Evolutionary conservation across 2,797 vertebrate species (phyloP), one percentile per base, ranked within the genome.

Genomic region (Taenioides sp.): DNA sequence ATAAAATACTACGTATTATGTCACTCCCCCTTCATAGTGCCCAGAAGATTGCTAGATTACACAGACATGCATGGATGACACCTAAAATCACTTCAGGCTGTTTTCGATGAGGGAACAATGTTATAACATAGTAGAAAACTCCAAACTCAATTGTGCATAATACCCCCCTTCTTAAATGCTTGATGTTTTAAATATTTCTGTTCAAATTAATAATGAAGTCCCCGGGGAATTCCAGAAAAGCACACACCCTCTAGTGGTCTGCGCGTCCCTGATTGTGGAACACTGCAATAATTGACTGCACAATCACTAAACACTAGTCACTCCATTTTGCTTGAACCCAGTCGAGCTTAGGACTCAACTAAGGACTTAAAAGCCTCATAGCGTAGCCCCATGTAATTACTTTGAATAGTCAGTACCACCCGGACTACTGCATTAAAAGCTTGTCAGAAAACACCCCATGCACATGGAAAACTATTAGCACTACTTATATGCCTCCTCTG

Each of bases 361-460:
- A 49, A 75, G 74, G 80, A 76, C 80, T 79, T 76, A 75, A 90
- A 84, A 90, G 74, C 72, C 72, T 71, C 79, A 14, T 17, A 47
- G 69, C 58, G 52, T 85, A 83, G 78, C 84, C 92, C 83, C 83
- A 69, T 91, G 87, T 91, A 92, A 93, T 92, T 92, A 92, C 77
- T 78, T 74, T 87, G 86, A 91, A 92, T 86, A 90, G 83, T 75
- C 86, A 27, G 73, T 87, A 88, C 88, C 89, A 89, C 80, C 86
- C 74, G n/a, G 20, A 74, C 82, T 75, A 67, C 55, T 0, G 55
- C 77, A 78, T 87, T 80, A 89, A 88, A 80, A 80, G 75, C 87
- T 84, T 77, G 82, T 86, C 85, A 86, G 78, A 80, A 91, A 87
- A 88, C 83, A 87, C 83, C 81, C 79, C 28, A 70, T 69, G 80